phyloP scores from a whole-genome alignment of 2,113 vertebrate species.

The Notarius lentiginosus region DNA sequence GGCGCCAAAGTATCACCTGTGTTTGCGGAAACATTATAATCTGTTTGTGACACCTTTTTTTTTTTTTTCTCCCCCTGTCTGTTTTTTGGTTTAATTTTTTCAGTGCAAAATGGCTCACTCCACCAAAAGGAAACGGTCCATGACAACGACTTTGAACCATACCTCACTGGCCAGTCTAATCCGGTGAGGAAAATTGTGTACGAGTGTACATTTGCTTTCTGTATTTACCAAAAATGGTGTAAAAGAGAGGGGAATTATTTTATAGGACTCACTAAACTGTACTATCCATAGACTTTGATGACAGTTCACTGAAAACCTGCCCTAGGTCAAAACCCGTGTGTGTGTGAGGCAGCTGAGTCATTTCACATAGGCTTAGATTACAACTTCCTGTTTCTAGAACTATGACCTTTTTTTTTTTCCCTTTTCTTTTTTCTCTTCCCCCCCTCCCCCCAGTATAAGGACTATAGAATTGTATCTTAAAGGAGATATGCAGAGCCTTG shows the following conservation, averaged over 20 bases:
- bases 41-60: neutral
- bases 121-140: constrained; percentile 96
- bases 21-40: neutral
- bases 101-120: constrained; percentile 95
- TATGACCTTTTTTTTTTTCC: neutral
- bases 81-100: constrained; percentile 33
- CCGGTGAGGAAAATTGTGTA: constrained; percentile 77
- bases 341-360: neutral
- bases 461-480: neutral
- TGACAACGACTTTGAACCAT: constrained; percentile 95
- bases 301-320: neutral
- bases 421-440: no score
- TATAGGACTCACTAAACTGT: neutral
- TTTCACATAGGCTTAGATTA: neutral
- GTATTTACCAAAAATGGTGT: neutral
- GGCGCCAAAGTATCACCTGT: neutral
- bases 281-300: neutral
- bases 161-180: constrained; percentile 92
- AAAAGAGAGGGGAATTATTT: neutral
- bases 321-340: neutral
- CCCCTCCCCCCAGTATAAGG: neutral
- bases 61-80: neutral
- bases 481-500: neutral
- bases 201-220: neutral
- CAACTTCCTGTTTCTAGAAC: neutral